These are phyloP conservation scores for Thera britannica DNA, from an alignment of 2,888 invertebrate species.

Conservation along the genomic window DNA sequence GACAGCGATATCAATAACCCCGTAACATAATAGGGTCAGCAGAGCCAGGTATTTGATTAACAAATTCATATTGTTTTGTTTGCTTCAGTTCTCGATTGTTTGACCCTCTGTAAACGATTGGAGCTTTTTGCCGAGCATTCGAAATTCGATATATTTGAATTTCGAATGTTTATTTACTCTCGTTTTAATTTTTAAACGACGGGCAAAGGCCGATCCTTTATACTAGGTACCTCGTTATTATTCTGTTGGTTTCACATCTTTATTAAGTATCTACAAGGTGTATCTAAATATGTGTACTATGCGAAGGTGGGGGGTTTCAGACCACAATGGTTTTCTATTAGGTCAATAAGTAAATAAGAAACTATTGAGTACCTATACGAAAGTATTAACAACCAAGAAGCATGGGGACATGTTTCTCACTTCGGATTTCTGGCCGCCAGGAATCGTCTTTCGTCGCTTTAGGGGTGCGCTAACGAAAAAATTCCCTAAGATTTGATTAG, in stretches of 20 bases:
- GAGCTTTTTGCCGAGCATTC: constrained; percentile 13
- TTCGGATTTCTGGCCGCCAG: too few species aligned
- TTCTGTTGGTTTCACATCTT: neutral
- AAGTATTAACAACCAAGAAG: too few species aligned
- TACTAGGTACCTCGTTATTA: neutral
- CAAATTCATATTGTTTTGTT: constrained; percentile 37
- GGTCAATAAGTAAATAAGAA: too few species aligned
- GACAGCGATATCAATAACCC: neutral
- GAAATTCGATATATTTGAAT: constrained; percentile 3
- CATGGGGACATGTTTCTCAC: too few species aligned
- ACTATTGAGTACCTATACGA: too few species aligned
- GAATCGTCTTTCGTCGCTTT: too few species aligned
- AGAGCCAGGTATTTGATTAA: constrained; percentile 37
- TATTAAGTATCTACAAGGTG: too few species aligned
- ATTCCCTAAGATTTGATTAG: too few species aligned
- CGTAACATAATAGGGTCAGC: neutral
- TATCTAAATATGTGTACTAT: too few species aligned
- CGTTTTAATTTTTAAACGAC: neutral
- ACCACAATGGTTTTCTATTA: too few species aligned
- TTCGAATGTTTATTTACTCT: constrained; percentile 7
- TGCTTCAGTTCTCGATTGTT: constrained; percentile 26
- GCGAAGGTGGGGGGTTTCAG: too few species aligned
- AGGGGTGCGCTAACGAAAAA: too few species aligned
- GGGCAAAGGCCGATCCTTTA: neutral
- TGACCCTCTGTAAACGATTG: constrained; percentile 20